phyloP scores from a whole-genome alignment of 2,113 vertebrate genomes.

The Psittacus erithacus region DNA sequence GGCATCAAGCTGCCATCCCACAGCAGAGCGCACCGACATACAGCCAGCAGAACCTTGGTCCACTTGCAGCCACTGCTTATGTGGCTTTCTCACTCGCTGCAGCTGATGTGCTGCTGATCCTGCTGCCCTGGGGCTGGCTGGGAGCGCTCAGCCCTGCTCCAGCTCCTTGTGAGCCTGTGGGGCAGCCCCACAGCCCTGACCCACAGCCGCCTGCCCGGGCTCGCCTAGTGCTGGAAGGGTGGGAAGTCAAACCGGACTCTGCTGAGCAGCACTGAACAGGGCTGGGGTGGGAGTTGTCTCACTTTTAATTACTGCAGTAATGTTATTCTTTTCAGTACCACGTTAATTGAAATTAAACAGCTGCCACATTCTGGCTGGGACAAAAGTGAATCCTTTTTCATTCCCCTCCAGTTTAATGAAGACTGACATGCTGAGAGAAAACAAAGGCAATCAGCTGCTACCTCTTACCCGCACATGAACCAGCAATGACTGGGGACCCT shows the following conservation, averaged over 20 bases:
- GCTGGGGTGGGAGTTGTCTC: slow-evolving; percentile 19
- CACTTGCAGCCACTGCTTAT: background rate
- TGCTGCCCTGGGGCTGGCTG: background rate
- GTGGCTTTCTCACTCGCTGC: background rate
- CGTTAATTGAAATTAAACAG: slow-evolving; percentile 79
- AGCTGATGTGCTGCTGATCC: background rate
- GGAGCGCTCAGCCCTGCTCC: background rate
- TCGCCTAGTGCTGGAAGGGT: background rate
- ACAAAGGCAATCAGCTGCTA: slow-evolving; percentile 42
- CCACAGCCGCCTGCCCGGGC: rapidly evolving
- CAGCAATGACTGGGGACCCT: background rate
- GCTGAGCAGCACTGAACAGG: background rate
- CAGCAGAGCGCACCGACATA: background rate
- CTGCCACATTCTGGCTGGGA: slow-evolving; percentile 54
- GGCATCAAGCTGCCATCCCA: rapidly evolving
- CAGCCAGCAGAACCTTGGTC: background rate
- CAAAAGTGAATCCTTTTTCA: slow-evolving; percentile 65
- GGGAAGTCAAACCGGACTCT: background rate
- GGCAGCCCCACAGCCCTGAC: background rate
- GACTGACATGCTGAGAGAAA: slow-evolving; percentile 61
- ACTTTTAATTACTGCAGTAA: slow-evolving; percentile 70
- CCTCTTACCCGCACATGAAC: background rate
- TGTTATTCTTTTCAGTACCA: slow-evolving; percentile 65
- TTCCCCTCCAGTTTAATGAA: slow-evolving; percentile 45
- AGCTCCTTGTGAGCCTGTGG: background rate